Base-by-base conservation (phyloP, 2,113 vertebrate species). In the Misgurnus mizolepis region DNA sequence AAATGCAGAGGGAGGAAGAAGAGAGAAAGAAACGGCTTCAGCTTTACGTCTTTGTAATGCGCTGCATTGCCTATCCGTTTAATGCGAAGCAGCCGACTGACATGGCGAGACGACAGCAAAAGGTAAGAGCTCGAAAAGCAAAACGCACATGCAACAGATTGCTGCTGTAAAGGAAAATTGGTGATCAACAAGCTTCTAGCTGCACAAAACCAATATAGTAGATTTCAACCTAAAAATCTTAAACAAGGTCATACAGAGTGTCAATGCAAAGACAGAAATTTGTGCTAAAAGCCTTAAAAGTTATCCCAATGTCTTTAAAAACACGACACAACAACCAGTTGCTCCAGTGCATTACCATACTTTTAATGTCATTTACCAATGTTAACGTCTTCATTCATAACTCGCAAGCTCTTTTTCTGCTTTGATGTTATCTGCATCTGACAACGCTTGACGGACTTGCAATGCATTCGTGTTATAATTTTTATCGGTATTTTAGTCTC, bases 21-120 rank as follows among this genome's bases (percentile, higher is more conserved):
- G 97, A 98, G 89, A 93, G 95, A 88, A 98, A 97, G 85, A 98
- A 94, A 93, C 93, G 94, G 87, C 95, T 98, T 88, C 97, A 98
- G 93, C 93, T 98, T 34, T 98, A 98, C 47, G 97, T 98, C 87
- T 98, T 98, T 91, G 96, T 98, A 83, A 97, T 98, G 96, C 94
- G 97, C 87, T 98, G 97, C 91, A 97, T 98, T 87, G 97, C 96
- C 17, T 95, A 99, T 88, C 96, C 97, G n/a, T 99, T 99, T 86
- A 99, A 99, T 75, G 97, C 97, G 80, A 99, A 98, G 89, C 97
- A 99, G 87, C 97, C 97, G 78, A 99, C 97, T 7, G 97, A 99
- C 87, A 99, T 99, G 97, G 96, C 97, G 88, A 92, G 97, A 83
- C 93, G 97, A 89, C 96, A 99, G 90, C 97, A 99, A 90, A 99